Conservation (phyloP, 2,113 vertebrate species). For the Hiodon tergisus region DNA sequence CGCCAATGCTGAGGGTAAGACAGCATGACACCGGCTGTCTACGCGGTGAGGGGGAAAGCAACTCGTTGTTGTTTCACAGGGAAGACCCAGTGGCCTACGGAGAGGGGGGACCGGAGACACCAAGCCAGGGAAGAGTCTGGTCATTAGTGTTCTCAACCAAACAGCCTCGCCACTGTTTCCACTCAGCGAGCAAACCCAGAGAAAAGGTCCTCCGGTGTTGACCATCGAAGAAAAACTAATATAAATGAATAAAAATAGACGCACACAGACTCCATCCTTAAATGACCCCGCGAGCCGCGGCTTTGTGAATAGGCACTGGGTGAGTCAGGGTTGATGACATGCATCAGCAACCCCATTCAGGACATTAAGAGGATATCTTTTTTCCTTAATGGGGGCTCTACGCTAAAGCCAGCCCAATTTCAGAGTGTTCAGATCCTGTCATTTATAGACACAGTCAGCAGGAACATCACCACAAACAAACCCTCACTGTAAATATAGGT, state of each 20-base stretch:
- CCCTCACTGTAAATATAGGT: not conserved
- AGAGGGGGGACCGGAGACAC: too few species aligned
- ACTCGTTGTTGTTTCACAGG: too few species aligned
- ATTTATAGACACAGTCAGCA: not conserved
- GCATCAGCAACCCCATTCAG: slow-evolving; percentile 23
- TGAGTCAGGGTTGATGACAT: slow-evolving; percentile 21
- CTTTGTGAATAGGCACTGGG: slow-evolving; percentile 21
- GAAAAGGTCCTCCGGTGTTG: not conserved
- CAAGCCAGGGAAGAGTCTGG: too few species aligned
- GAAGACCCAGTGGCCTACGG: too few species aligned
- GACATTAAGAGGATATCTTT: slow-evolving; percentile 8
- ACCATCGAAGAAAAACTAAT: not conserved
- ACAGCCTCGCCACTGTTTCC: not conserved
- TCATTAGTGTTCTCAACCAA: too few species aligned
- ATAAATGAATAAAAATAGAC: not conserved
- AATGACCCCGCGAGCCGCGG: slow-evolving; percentile 19
- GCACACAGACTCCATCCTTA: not conserved
- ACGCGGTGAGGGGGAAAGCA: too few species aligned
- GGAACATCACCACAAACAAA: not conserved
- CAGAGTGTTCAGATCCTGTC: not conserved
- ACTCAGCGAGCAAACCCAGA: not conserved
- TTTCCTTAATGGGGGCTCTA: not conserved
- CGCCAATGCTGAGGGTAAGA: too few species aligned
- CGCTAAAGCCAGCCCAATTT: not conserved
- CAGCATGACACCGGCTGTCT: too few species aligned